phyloP scores from a whole-genome alignment of 1,140 invertebrate species.

The Holcopasites calliopsidis region DNA sequence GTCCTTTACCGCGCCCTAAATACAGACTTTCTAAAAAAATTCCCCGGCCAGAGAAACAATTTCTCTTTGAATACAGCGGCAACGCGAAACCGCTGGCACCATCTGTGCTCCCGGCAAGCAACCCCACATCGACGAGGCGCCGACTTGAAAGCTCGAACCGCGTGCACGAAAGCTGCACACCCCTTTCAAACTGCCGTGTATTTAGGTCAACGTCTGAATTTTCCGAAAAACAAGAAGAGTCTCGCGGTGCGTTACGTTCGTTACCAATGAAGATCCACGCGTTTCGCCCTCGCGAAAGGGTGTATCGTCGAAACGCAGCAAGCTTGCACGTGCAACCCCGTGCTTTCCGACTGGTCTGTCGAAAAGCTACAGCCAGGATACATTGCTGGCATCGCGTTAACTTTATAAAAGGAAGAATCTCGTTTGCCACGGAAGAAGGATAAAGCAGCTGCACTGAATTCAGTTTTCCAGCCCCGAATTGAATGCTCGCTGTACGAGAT shows the following conservation, averaged over 20 bases:
- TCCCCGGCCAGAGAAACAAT: not conserved
- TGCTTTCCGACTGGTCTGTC: not conserved
- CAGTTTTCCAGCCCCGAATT: not conserved
- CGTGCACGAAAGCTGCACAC: slow-evolving; percentile 2
- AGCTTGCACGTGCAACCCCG: slow-evolving; percentile 12
- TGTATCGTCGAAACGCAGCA: not conserved
- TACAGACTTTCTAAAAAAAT: not conserved
- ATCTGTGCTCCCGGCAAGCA: slow-evolving; percentile 63
- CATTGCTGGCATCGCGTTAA: not conserved
- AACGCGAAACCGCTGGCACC: slow-evolving; percentile 59
- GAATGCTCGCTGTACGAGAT: slow-evolving; percentile 9
- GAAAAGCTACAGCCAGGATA: not conserved
- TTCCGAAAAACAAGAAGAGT: not conserved
- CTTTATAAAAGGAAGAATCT: too few species aligned
- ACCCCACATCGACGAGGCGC: slow-evolving; percentile 37
- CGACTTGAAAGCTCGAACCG: slow-evolving; percentile 20
- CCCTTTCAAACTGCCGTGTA: not conserved
- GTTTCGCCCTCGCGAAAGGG: not conserved
- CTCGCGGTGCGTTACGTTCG: not conserved
- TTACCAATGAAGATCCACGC: not conserved
- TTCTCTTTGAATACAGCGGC: not conserved
- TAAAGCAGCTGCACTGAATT: slow-evolving; percentile 2
- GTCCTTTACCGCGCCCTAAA: not conserved
- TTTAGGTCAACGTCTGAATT: slow-evolving; percentile 10
- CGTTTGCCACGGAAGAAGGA: not conserved